Evolutionary conservation across 2,888 invertebrate genomes (phyloP), one percentile per base, ranked within the genome.

Genomic region (Netelia inedita): DNA sequence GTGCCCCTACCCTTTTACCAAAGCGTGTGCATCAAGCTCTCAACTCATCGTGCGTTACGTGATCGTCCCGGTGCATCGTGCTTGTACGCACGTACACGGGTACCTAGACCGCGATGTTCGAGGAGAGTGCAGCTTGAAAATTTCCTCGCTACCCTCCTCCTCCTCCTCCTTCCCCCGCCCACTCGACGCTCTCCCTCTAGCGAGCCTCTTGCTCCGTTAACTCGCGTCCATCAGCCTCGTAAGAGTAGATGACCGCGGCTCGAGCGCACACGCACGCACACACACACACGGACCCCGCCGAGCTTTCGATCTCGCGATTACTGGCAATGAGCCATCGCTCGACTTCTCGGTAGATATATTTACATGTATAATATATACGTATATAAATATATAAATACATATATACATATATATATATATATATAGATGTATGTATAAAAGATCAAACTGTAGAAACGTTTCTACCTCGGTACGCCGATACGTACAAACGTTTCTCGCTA

Each of bases 271-370:
- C 28, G 5, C 28, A 28, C 28, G 3, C 28, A 28, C 28, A 28
- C 28, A 28, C 28, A 28, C 28, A 28, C 28, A n/a, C n/a, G n/a
- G n/a, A 28, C 53, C 35, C 46, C 19, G 55, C 53, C 53, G 80
- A 79, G 72, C 61, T 83, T 80, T 81, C 83, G 80, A 85, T 83
- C 76, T 72, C 76, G 79, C 76, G 83, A 83, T 85, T 78, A 83
- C 78, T 74, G 78, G 72, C 80, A 83, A 85, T 75, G 82, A 82
- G 79, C 83, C 83, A 79, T 83, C 73, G 57, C 19, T 73, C 59
- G 74, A 63, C 71, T 65, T 83, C 71, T 61, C 73, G 16, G 61
- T 55, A 14, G 65, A 35, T 46, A 46, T 46, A 46, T 19, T 63
- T n/a, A 11, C 66, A 46, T 72, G 21, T 46, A 43, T 46, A 69